phyloP scores from a whole-genome alignment of 2,113 vertebrate species.

The Cyanoderma ruficeps region DNA sequence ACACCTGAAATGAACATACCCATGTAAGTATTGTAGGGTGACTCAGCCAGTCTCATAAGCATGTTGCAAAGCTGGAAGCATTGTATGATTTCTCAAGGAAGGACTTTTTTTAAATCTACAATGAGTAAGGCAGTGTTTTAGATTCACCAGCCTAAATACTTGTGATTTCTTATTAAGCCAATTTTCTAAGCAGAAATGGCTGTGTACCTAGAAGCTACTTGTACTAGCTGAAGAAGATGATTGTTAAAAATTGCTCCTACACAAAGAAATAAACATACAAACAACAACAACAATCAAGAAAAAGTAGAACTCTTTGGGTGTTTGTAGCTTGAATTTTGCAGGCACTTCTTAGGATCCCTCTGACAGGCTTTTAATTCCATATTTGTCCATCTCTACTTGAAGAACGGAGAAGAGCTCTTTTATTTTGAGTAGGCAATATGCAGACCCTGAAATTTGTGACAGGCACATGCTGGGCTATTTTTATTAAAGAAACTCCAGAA shows the following conservation, averaged over 20 bases:
- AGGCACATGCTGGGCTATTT: slow-evolving; percentile 50
- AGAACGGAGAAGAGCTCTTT: not conserved
- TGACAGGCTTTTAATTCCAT: not conserved
- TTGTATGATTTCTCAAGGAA: not conserved
- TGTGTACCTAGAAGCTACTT: not conserved
- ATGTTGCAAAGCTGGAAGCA: not conserved
- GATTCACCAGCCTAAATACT: not conserved
- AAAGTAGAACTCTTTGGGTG: not conserved
- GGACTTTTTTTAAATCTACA: not conserved
- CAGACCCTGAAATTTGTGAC: not conserved
- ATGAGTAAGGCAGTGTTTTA: not conserved
- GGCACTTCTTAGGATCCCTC: not conserved
- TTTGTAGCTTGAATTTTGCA: not conserved
- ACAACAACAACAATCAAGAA: not conserved
- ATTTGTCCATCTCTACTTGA: not conserved
- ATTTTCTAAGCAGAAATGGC: not conserved
- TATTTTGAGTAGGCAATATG: not conserved
- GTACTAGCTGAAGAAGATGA: not conserved
- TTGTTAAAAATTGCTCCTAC: not conserved
- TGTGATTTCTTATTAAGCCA: not conserved
- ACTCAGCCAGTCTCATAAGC: not conserved
- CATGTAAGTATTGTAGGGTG: not conserved
- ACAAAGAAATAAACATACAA: not conserved
- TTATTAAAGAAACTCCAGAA: slow-evolving; percentile 58
- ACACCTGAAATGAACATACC: not conserved